A percentile compares a stretch with the other conserved stretches of the same genome.
phyloP scores from a whole-genome alignment of 2,797 vertebrate genomes.

The Ptychadena robeensis region DNA sequence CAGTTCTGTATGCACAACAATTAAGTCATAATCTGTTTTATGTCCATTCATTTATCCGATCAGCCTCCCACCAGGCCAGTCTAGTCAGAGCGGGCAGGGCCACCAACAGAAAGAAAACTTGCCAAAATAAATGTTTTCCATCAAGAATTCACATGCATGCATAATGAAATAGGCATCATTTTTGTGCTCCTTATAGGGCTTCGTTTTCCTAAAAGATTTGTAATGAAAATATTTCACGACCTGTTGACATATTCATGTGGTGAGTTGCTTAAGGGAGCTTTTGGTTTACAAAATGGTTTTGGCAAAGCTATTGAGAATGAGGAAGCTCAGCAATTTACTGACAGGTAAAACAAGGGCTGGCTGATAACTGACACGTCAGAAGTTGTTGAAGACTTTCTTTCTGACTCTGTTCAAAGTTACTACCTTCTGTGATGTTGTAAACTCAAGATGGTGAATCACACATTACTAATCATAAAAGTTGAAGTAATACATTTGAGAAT shows the following conservation, averaged over 20 bases:
- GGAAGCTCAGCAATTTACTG: constrained; percentile 72
- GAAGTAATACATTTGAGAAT: neutral
- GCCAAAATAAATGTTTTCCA: constrained; percentile 80
- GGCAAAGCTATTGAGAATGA: constrained; percentile 72
- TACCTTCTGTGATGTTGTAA: constrained; percentile 2
- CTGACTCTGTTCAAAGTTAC: constrained; percentile 1
- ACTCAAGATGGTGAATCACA: neutral
- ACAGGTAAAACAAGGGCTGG: constrained; percentile 74
- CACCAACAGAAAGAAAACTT: constrained; percentile 72
- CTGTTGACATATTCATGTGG: constrained; percentile 82
- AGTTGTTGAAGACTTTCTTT: constrained; percentile 66
- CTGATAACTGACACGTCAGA: constrained; percentile 70
- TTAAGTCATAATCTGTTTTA: constrained; percentile 66
- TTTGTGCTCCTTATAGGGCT: constrained; percentile 72
- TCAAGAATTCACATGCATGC: constrained; percentile 72
- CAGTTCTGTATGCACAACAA: constrained; percentile 27
- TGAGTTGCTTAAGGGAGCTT: constrained; percentile 77
- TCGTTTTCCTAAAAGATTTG: constrained; percentile 74
- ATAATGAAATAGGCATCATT: constrained; percentile 74
- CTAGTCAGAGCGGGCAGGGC: constrained; percentile 69
- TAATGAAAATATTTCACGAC: constrained; percentile 81
- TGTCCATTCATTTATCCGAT: constrained; percentile 44
- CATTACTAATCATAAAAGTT: neutral
- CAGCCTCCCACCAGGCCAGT: constrained; percentile 68
- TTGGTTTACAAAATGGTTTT: constrained; percentile 77